Percentiles rank a stretch among this genome's conserved stretches.
Evolutionary conservation across 2,113 vertebrate genomes (phyloP).

Genomic region (Phylloscopus trochiloides): DNA sequence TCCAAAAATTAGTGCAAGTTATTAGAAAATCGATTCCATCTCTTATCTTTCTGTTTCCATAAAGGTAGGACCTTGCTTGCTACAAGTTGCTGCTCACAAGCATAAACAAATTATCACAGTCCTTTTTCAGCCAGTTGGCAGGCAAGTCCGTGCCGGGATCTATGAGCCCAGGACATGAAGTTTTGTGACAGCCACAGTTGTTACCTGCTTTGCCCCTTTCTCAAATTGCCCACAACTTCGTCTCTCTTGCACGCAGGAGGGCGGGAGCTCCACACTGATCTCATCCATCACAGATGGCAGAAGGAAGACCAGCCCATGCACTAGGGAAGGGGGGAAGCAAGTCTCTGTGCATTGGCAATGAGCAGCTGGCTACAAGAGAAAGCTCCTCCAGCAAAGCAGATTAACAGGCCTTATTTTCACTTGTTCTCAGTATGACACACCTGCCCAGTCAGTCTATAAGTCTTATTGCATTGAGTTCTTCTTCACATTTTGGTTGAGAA

Average conservation of each 20-base stretch:
- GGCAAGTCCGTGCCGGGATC: neutral
- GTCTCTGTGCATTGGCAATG: neutral
- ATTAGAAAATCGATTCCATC: neutral
- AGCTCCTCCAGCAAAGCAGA: neutral
- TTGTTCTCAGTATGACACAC: neutral
- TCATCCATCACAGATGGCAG: neutral
- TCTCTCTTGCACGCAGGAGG: neutral
- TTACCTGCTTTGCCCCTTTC: neutral
- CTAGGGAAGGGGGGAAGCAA: neutral
- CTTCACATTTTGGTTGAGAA: neutral
- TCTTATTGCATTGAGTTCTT: neutral
- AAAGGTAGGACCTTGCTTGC: neutral
- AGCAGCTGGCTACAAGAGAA: neutral
- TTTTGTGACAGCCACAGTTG: neutral
- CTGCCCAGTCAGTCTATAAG: neutral
- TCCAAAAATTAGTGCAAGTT: neutral
- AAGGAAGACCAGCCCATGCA: neutral
- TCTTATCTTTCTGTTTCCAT: neutral
- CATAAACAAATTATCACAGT: neutral
- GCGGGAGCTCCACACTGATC: neutral
- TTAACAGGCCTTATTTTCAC: neutral
- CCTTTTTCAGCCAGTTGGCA: neutral
- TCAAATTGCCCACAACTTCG: neutral
- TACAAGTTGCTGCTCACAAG: neutral
- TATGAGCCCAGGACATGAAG: neutral